Percentiles rank a stretch among this genome's conserved stretches.
Conservation (phyloP, 2,797 vertebrate genomes). For the Leuciscus waleckii region DNA sequence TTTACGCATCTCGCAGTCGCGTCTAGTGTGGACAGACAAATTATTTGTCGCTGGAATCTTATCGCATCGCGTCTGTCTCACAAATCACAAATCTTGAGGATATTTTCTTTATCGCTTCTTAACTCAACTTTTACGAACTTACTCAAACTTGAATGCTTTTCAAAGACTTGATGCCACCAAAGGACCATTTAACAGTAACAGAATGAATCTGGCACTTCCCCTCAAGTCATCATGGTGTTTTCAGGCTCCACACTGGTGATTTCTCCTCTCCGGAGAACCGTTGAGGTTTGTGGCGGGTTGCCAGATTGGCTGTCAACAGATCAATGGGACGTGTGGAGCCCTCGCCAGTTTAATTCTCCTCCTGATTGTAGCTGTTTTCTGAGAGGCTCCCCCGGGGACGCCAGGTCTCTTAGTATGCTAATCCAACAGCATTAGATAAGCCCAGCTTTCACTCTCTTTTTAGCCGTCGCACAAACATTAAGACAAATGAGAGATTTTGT, state of each 20-base stretch:
- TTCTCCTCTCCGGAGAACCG: slow-evolving; percentile 34
- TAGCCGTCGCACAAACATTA: slow-evolving; percentile 35
- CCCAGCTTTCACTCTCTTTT: slow-evolving; percentile 23
- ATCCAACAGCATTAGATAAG: slow-evolving; percentile 49
- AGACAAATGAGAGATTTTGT: slow-evolving; percentile 31
- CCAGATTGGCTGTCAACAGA: slow-evolving; percentile 71
- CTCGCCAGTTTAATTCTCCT: slow-evolving; percentile 44
- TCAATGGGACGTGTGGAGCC: slow-evolving; percentile 61
- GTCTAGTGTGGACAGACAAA: no score
- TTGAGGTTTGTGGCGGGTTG: slow-evolving; percentile 62
- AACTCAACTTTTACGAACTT: neutral
- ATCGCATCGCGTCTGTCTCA: no score
- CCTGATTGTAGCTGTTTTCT: slow-evolving; percentile 48
- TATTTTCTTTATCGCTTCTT: neutral
- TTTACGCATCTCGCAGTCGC: no score
- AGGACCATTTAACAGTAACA: slow-evolving; percentile 22
- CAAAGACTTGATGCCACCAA: neutral
- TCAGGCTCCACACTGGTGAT: slow-evolving; percentile 12
- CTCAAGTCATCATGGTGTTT: neutral
- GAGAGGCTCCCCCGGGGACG: slow-evolving; percentile 45
- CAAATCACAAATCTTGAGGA: neutral
- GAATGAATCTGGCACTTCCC: slow-evolving; percentile 3
- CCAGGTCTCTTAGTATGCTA: slow-evolving; percentile 59
- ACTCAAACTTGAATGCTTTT: neutral
- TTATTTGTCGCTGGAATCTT: no score